Base-by-base conservation (phyloP, 2,888 invertebrate genomes). In the Eristalinus aeneus region DNA sequence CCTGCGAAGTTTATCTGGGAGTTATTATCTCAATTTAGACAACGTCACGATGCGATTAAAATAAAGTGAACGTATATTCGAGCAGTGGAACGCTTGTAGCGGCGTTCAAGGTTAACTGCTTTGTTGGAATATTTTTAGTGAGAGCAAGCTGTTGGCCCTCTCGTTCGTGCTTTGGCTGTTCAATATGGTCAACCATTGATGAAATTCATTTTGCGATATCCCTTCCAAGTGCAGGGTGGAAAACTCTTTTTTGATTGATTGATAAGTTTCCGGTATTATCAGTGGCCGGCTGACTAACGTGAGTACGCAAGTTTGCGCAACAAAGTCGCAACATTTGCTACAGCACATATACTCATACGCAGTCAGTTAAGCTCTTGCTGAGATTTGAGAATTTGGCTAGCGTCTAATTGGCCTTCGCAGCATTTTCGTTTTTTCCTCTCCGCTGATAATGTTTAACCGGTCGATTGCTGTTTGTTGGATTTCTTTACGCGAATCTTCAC, bases 81-180 rank as follows among this genome's bases (percentile, higher is more conserved):
- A 5, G 56, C 5, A 23, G 22, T 56, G 22, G 56, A 27, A 56
- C 56, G 11, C 23, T 56, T 23, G 23, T 56, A 22, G 1, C 23
- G 11, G 56, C 11, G 11, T 22, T 46, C 69, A 71, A 71, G 69
- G 58, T 60, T 39, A 60, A 36, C 27, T 16, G 32, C 2, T 69
- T 32, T 36, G 36, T 32, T 68, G 32, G 27, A 53, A 67, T 67
- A 27, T 20, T 34, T 68, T 68, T 31, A 16, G 46, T 46, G n/a
- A 5, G 46, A 46, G 46, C 46, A 16, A 16, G 46, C 16, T 46
- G 46, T 46, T 46, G 16, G 31, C 32, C 54, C 32, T 3, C 22
- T 54, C 67, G 32, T n/a, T 68, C 32, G 20, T 46, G 46, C 16
- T 39, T 9, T 16, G 31, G 27, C 65, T 64, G 53, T 27, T 32